Conservation (phyloP, 2,113 vertebrate genomes). For the Etheostoma cragini region DNA sequence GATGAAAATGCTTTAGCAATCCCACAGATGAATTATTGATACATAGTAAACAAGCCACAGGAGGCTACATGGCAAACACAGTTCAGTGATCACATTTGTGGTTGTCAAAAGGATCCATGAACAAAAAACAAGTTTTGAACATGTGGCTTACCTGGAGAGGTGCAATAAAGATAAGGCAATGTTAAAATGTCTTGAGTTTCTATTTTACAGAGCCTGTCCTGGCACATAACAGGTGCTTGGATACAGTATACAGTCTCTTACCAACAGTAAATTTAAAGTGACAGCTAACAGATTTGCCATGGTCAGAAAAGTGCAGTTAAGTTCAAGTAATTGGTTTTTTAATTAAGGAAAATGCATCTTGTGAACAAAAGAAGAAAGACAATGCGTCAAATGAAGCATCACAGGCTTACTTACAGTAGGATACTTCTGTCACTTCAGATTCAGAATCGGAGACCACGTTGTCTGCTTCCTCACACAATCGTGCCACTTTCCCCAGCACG, state of each 20-base stretch:
- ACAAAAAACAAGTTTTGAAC: background rate
- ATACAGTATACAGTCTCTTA: slow-evolving; percentile 57
- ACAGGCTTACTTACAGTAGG: slow-evolving; percentile 48
- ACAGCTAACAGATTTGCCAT: slow-evolving; percentile 25
- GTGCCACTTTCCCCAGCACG: slow-evolving; percentile 20
- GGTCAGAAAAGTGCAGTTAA: slow-evolving; percentile 4
- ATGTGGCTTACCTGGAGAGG: slow-evolving; percentile 3
- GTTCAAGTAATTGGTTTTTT: background rate
- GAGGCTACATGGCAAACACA: background rate
- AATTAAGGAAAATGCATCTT: background rate
- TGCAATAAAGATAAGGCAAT: slow-evolving; percentile 32
- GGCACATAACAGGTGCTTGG: slow-evolving; percentile 54
- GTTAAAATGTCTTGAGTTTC: slow-evolving; percentile 16
- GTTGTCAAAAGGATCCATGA: background rate
- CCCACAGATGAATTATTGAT: slow-evolving; percentile 27
- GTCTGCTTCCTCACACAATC: slow-evolving; percentile 47
- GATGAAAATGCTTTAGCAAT: slow-evolving; percentile 6
- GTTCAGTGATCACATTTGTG: slow-evolving; percentile 10
- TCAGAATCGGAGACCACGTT: slow-evolving; percentile 37
- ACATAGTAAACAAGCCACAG: background rate
- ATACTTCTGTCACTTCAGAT: slow-evolving; percentile 49
- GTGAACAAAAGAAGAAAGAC: background rate
- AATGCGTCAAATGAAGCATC: slow-evolving; percentile 12
- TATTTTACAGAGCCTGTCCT: slow-evolving; percentile 23
- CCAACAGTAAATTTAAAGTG: slow-evolving; percentile 58